Evolutionary conservation across 2,113 vertebrate species (phyloP).

Genomic region (Ciconia maguari): DNA sequence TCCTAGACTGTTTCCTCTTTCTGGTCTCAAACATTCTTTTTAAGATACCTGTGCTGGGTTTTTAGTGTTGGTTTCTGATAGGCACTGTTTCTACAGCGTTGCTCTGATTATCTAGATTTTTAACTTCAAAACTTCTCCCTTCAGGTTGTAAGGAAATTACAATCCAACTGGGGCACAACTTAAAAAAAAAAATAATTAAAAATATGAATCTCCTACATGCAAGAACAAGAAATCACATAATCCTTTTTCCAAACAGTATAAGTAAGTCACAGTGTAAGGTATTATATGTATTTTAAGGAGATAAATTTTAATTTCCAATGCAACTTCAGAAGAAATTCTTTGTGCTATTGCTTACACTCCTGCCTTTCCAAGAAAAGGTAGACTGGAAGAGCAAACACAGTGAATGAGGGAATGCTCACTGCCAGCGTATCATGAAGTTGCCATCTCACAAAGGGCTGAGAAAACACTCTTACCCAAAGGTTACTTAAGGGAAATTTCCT

Average conservation of each 20-base stretch:
- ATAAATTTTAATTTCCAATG: background rate
- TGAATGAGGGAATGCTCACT: background rate
- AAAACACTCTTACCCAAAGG: background rate
- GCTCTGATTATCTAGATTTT: background rate
- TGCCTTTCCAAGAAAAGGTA: background rate
- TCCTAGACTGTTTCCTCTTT: background rate
- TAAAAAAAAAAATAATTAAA: background rate
- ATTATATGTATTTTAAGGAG: background rate
- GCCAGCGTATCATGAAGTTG: background rate
- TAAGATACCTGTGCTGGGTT: background rate
- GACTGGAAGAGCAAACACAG: background rate
- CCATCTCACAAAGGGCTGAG: background rate
- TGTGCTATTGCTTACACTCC: background rate
- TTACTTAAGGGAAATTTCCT: background rate
- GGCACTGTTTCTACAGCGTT: background rate
- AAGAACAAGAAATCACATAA: background rate
- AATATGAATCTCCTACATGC: background rate
- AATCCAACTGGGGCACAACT: background rate
- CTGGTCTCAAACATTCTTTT: background rate
- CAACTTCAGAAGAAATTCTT: background rate
- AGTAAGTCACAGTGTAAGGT: background rate
- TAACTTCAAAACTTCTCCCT: background rate
- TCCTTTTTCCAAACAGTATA: background rate
- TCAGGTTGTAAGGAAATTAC: background rate
- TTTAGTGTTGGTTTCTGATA: background rate